Conservation (phyloP, 2,113 vertebrate species). For the Phaethon lepturus region DNA sequence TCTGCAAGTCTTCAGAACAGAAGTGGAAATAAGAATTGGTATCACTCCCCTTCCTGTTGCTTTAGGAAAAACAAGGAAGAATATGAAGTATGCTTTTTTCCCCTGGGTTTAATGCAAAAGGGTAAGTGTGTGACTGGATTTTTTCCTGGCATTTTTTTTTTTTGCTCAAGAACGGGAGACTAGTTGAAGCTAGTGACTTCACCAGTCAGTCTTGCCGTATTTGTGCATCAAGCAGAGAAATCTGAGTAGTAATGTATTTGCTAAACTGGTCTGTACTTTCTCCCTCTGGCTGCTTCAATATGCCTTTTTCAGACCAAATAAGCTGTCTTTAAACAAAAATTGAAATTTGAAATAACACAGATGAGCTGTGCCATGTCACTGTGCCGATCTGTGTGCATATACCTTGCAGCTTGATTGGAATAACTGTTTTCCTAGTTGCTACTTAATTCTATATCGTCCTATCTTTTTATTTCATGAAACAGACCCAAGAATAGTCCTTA, state of each 20-base stretch:
- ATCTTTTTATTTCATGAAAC: background rate
- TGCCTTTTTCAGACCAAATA: background rate
- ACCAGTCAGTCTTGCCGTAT: background rate
- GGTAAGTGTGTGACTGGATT: background rate
- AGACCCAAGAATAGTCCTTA: background rate
- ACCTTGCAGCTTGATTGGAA: background rate
- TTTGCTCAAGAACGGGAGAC: background rate
- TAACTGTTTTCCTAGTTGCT: background rate
- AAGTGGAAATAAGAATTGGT: background rate
- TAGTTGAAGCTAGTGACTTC: background rate
- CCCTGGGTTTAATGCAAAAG: background rate
- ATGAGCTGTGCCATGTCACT: background rate
- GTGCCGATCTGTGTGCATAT: background rate
- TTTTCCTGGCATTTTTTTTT: background rate
- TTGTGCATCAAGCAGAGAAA: background rate
- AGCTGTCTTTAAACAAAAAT: background rate
- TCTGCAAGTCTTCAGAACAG: background rate
- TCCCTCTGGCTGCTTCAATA: background rate
- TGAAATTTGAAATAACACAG: background rate
- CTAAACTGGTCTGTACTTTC: background rate
- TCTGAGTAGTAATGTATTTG: background rate
- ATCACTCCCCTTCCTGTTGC: background rate
- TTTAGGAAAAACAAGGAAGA: background rate
- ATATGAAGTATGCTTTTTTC: background rate
- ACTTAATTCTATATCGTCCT: background rate